Conservation (phyloP, 2,113 vertebrate species). For the Anthoscopus minutus region DNA sequence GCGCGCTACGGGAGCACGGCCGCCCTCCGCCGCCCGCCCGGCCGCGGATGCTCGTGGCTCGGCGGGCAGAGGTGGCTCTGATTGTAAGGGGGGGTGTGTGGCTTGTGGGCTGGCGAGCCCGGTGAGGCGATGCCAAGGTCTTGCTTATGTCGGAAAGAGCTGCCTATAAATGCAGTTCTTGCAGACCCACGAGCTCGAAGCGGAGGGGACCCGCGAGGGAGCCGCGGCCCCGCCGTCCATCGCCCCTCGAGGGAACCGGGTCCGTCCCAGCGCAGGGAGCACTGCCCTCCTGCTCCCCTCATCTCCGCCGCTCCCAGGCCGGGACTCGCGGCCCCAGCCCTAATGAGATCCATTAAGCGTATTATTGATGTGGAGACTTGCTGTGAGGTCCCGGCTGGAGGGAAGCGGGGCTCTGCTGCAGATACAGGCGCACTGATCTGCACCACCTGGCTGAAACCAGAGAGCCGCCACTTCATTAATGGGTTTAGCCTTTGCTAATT, state of each 20-base stretch:
- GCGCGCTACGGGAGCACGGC: too few species aligned
- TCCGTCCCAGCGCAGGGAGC: not conserved
- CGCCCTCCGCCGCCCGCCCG: not conserved
- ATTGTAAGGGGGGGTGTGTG: too few species aligned
- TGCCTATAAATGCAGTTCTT: fast-evolving
- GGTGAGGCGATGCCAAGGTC: not conserved
- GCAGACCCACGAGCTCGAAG: not conserved
- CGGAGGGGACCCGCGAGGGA: not conserved
- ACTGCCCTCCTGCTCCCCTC: not conserved
- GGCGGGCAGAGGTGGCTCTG: not conserved
- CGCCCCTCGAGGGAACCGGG: not conserved
- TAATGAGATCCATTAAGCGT: slow-evolving; percentile 62
- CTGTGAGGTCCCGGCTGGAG: slow-evolving; percentile 64
- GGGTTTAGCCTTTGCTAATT: slow-evolving; percentile 72
- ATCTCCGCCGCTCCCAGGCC: not conserved
- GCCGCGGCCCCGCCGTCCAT: not conserved
- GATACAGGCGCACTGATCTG: slow-evolving; percentile 58
- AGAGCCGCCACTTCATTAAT: slow-evolving; percentile 66
- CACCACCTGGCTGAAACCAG: slow-evolving; percentile 71
- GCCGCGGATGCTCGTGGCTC: not conserved
- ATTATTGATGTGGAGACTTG: slow-evolving; percentile 61
- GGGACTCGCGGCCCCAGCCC: not conserved
- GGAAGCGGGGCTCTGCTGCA: slow-evolving; percentile 40
- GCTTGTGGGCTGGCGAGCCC: not conserved
- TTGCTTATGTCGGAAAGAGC: not conserved